A percentile compares a stretch with the other conserved stretches of the same genome.
Conservation (phyloP, 2,797 vertebrate species). For the Glyptemys insculpta region DNA sequence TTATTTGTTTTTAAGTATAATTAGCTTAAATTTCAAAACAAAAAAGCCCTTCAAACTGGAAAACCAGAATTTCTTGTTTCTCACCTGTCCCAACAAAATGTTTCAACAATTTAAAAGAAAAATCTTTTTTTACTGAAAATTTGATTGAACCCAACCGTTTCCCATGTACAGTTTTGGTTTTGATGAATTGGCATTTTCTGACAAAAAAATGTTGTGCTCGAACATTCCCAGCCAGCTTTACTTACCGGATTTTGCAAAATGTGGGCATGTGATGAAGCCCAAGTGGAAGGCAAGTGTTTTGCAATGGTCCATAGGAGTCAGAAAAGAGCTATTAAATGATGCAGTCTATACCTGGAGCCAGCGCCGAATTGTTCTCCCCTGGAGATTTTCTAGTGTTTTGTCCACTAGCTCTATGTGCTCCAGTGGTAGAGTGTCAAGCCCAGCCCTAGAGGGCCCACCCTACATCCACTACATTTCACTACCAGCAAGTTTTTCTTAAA, state of each 20-base stretch:
- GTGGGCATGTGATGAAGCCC: neutral
- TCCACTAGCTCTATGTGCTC: neutral
- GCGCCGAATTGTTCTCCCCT: neutral
- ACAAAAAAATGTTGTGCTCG: neutral
- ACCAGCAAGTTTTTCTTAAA: neutral
- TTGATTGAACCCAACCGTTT: too few relatives aligned
- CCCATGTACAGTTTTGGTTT: too few relatives aligned
- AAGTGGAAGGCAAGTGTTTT: neutral
- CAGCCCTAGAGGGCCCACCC: neutral
- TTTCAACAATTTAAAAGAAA: too few relatives aligned
- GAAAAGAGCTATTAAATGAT: neutral
- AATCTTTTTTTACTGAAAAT: too few relatives aligned
- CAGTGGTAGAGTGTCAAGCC: neutral
- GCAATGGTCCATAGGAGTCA: rapidly evolving
- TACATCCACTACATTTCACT: neutral
- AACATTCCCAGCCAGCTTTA: neutral
- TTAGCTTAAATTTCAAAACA: too few relatives aligned
- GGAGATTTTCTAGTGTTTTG: neutral
- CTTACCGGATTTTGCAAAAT: neutral
- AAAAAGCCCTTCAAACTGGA: too few relatives aligned
- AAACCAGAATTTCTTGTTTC: too few relatives aligned
- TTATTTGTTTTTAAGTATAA: too few relatives aligned
- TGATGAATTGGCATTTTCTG: neutral
- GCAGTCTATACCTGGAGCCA: neutral
- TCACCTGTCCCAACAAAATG: too few relatives aligned